Evolutionary conservation across 2,888 invertebrate genomes (phyloP), one percentile per base, ranked within the genome.

Genomic region (Drosophila algonquin): DNA sequence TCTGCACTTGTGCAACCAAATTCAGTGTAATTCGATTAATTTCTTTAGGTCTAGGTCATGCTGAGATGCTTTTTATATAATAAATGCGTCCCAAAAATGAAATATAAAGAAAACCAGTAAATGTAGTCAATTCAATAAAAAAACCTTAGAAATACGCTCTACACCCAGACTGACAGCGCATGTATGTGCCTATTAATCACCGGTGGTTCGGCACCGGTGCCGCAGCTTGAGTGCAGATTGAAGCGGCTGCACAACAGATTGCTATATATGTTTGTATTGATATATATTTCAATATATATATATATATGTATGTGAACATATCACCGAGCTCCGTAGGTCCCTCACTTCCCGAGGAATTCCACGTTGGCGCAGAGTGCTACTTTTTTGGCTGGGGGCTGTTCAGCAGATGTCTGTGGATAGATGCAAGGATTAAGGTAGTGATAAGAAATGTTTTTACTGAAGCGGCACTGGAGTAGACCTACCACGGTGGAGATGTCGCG

Each of bases 341-440:
- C 61, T 77, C 65, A 84, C 69, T 84, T 84, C 14, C 72, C 78
- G 46, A 68, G 54, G 30, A 85, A 63, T 50, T 87, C 83, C 44
- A 58, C 57, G 24, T 27, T 46, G 27, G 21, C 24, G 61, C n/a
- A 47, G 6, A 83, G 55, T 10, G 81, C 79, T 8, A 83, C n/a
- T 35, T 86, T 83, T 59, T 85, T 85, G 62, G 79, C 65, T 54
- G 77, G 73, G 51, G 84, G 88, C 71, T 75, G 56, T 10, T 85
- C 84, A 63, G 69, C 75, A 61, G 58, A 48, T 54, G 30, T 70
- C 84, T 86, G 47, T 12, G 3, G 10, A 7, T 9, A 16, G 27
- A 14, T 21, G n/a, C 16, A 3, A 40, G 8, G 30, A 30, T 0
- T 30, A 0, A 1, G n/a, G 3, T 6, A n/a, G 8, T 0, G 2